Conservation (phyloP, 2,888 invertebrate species). For the Rhagium mordax region DNA sequence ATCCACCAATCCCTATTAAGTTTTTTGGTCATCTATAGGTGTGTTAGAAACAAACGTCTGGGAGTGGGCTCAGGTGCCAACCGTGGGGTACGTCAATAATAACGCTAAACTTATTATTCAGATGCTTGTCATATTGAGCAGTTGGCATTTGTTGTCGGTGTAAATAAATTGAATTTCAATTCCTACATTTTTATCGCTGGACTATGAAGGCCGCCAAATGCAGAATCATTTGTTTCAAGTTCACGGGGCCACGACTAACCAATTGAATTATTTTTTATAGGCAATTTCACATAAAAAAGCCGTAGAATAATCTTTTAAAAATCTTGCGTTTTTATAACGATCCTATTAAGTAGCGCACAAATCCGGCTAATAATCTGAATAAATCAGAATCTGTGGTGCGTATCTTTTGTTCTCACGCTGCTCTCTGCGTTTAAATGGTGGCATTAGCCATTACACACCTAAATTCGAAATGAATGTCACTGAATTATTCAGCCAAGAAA, state of each 20-base stretch:
- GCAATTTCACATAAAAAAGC: background rate
- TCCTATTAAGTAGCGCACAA: constrained; percentile 31
- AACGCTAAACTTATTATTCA: too few species aligned
- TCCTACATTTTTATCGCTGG: background rate
- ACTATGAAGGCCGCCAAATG: background rate
- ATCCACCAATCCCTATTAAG: too few species aligned
- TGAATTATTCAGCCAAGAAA: background rate
- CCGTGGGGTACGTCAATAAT: too few species aligned
- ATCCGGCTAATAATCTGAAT: constrained; percentile 32
- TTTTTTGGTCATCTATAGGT: too few species aligned
- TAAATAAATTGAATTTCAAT: background rate
- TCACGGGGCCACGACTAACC: background rate
- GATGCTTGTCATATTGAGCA: too few species aligned
- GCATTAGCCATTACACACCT: constrained; percentile 13
- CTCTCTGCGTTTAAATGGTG: background rate
- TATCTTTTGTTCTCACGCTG: constrained; percentile 31
- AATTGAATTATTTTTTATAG: background rate
- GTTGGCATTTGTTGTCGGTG: too few species aligned
- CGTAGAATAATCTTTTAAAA: background rate
- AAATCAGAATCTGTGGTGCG: constrained; percentile 30
- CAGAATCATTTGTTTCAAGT: background rate
- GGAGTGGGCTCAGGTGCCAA: too few species aligned
- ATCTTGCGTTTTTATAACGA: constrained; percentile 1
- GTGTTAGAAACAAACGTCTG: too few species aligned
- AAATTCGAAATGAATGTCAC: background rate